Conservation (phyloP, 1,140 invertebrate species). For the Nautilus pompilius region DNA sequence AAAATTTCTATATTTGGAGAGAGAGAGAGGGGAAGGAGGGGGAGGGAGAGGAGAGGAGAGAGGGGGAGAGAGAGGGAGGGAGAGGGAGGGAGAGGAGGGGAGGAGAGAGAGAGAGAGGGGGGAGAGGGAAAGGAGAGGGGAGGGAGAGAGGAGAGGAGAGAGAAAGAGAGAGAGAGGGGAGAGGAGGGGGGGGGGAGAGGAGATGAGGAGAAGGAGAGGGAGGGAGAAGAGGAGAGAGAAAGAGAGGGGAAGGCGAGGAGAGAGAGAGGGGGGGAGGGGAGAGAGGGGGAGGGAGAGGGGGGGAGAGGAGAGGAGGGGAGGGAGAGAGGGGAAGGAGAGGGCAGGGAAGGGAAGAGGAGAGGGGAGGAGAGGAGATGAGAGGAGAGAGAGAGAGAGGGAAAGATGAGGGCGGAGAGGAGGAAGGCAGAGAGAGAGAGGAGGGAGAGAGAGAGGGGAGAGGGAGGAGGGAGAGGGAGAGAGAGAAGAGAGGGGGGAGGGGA, state of each 20-base stretch:
- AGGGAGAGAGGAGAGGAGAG: background rate
- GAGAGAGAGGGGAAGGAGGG: background rate
- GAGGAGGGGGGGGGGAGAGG: background rate
- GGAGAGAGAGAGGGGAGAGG: background rate
- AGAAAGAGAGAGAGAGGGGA: background rate
- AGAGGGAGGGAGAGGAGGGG: background rate
- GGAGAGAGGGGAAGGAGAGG: background rate
- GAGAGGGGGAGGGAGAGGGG: background rate
- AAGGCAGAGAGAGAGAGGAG: background rate
- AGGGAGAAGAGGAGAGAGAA: background rate
- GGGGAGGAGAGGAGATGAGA: constrained; percentile 15
- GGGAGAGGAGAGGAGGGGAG: constrained; percentile 1
- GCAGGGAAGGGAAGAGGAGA: constrained; percentile 8
- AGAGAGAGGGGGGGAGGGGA: background rate
- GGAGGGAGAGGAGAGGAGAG: background rate
- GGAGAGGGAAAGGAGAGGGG: background rate
- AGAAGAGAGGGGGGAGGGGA: background rate
- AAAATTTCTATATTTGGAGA: too few species aligned
- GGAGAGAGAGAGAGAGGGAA: constrained; percentile 18
- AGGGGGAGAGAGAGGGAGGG: background rate
- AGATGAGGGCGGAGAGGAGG: background rate
- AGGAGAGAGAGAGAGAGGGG: background rate
- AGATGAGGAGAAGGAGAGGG: background rate
- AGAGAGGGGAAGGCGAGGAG: background rate
- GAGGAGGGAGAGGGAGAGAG: background rate